Evolutionary conservation across 2,113 vertebrate species (phyloP).

Genomic region (Cryptomyrus ogoouensis): DNA sequence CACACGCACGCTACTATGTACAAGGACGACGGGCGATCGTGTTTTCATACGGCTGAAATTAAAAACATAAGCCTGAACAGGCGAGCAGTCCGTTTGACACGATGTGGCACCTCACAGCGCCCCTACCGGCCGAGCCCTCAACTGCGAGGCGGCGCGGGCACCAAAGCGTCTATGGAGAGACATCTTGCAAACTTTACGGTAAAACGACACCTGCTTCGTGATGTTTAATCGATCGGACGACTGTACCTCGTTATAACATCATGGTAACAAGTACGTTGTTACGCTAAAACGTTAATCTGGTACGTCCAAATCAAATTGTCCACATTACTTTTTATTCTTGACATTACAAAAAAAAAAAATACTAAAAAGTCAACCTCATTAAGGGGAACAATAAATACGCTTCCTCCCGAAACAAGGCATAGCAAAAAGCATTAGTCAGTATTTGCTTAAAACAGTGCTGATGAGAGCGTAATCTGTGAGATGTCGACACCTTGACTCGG

Average conservation of each 20-base stretch:
- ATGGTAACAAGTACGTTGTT: not conserved
- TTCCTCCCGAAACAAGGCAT: not conserved
- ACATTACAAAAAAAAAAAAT: not conserved
- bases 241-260: not conserved
- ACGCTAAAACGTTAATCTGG: not conserved
- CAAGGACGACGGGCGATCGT: not conserved
- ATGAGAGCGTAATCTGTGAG: not conserved
- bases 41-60: not conserved
- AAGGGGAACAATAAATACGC: not conserved
- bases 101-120: not conserved
- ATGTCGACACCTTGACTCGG: not conserved
- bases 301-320: not conserved
- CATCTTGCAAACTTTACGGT: not conserved
- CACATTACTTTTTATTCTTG: conserved; percentile 2
- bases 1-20: conserved; percentile 1
- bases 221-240: not conserved
- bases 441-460: conserved; percentile 6
- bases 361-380: not conserved
- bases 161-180: not conserved
- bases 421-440: not conserved
- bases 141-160: not conserved
- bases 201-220: not conserved
- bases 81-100: not conserved
- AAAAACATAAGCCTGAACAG: not conserved
- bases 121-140: not conserved